A percentile compares a stretch with the other conserved stretches of the same genome.
Conservation (phyloP, 2,797 vertebrate species). For the Otolemur crassicaudatus region DNA sequence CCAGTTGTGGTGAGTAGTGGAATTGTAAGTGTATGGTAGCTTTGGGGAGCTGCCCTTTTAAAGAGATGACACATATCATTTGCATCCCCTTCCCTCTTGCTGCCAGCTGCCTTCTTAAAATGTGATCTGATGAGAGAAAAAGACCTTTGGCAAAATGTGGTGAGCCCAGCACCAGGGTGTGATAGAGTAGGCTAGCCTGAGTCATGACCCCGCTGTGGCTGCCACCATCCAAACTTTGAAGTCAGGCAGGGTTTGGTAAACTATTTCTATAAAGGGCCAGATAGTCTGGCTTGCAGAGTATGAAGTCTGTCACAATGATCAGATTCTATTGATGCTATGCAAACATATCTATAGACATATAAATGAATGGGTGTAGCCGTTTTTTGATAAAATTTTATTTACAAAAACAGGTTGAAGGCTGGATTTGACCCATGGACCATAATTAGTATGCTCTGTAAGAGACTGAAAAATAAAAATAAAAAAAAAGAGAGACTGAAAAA, state of each 20-base stretch:
- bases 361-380: fast-evolving
- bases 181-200: fast-evolving
- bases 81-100: not conserved
- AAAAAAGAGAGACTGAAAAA: not conserved
- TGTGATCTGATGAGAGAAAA: not conserved
- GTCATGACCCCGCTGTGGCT: fast-evolving
- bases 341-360: not conserved
- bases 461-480: no score
- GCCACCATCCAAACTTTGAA: fast-evolving
- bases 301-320: fast-evolving
- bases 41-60: fast-evolving
- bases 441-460: not conserved
- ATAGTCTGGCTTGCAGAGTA: not conserved
- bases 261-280: not conserved
- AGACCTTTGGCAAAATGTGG: fast-evolving
- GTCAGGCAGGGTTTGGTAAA: not conserved
- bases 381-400: not conserved
- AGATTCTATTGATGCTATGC: fast-evolving
- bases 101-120: not conserved
- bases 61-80: fast-evolving
- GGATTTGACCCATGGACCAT: fast-evolving
- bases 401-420: not conserved
- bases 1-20: fast-evolving
- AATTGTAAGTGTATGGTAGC: not conserved
- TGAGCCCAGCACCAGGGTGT: fast-evolving